Evolutionary conservation across 2,797 vertebrate genomes (phyloP).

Genomic region (Tympanoctomys barrerae): DNA sequence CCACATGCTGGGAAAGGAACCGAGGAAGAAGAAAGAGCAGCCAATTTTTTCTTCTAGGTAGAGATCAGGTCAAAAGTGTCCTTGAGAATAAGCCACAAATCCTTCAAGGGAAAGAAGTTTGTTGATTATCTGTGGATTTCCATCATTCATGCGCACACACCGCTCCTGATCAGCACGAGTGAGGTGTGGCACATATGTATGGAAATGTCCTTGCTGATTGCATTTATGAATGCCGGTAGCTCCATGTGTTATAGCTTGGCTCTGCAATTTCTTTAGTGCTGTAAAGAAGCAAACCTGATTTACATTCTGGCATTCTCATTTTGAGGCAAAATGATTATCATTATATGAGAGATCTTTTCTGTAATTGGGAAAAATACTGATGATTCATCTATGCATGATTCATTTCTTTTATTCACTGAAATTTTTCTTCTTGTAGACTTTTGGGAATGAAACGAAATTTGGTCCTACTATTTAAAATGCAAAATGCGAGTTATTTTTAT

Average conservation of each 20-base stretch:
- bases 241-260: background rate
- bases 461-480: no score
- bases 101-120: conserved; percentile 44
- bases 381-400: background rate
- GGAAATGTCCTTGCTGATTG: background rate
- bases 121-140: conserved; percentile 58
- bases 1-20: conserved; percentile 58
- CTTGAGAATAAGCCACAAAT: conserved; percentile 57
- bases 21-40: conserved; percentile 71
- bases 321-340: background rate
- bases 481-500: no score
- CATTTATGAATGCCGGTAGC: background rate
- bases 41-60: conserved; percentile 62
- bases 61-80: conserved; percentile 55
- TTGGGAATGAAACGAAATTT: conserved; percentile 2
- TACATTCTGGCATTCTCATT: conserved; percentile 2
- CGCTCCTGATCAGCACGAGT: background rate
- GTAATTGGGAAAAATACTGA: background rate
- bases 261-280: background rate
- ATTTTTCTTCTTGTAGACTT: background rate
- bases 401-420: background rate
- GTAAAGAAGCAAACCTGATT: conserved; percentile 6
- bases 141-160: background rate
- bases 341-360: background rate
- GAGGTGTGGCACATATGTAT: background rate